A percentile compares a stretch with the other conserved stretches of the same genome.
Evolutionary conservation across 2,113 vertebrate genomes (phyloP).

Genomic region (Percina caprodes): DNA sequence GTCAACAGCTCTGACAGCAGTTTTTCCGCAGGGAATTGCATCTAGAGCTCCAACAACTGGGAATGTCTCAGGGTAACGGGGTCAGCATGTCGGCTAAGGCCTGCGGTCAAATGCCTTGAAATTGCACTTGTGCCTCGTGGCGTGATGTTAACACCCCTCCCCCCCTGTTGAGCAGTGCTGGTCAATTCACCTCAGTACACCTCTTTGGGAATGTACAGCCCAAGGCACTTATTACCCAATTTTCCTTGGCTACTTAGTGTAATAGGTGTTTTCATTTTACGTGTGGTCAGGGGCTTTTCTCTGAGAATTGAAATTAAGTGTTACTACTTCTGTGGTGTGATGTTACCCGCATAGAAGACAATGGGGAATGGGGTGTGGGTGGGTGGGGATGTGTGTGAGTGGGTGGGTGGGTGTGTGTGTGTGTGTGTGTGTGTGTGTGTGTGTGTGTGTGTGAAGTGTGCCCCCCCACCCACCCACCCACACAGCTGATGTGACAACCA

Average conservation of each 20-base stretch:
- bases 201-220: slow-evolving; percentile 5
- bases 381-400: no score
- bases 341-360: not conserved
- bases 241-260: not conserved
- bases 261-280: not conserved
- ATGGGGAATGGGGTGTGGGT: not conserved
- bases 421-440: no score
- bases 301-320: not conserved
- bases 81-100: slow-evolving; percentile 61
- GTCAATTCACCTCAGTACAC: slow-evolving; percentile 12
- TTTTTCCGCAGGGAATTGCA: slow-evolving; percentile 38
- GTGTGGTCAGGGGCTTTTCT: slow-evolving; percentile 10
- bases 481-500: slow-evolving; percentile 38
- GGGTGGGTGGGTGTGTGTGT: no score
- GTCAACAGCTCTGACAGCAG: slow-evolving; percentile 33
- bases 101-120: slow-evolving; percentile 40
- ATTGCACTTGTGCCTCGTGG: slow-evolving; percentile 55
- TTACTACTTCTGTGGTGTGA: slow-evolving; percentile 4
- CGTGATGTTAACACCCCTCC: slow-evolving; percentile 36
- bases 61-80: slow-evolving; percentile 34
- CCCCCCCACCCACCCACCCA: not conserved
- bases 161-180: not conserved
- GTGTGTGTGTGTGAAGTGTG: no score
- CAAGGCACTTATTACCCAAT: not conserved
- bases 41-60: slow-evolving; percentile 39